These are phyloP conservation scores for Spea bombifrons DNA, from an alignment of 2,113 vertebrate genomes.

Conservation along the genomic window DNA sequence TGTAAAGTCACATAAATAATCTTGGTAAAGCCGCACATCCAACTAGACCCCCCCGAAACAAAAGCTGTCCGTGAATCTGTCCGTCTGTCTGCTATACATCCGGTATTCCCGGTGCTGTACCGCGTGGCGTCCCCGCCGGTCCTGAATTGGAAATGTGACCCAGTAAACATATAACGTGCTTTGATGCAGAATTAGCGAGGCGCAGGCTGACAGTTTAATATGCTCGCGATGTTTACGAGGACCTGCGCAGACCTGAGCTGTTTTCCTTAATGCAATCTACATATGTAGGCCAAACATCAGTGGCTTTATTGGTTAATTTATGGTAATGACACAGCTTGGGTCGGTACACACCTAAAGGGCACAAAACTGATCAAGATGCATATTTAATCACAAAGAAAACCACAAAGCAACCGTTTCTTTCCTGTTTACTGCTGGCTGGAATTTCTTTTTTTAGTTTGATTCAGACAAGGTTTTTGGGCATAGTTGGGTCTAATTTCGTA, in stretches of 20 bases:
- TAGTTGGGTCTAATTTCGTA: neutral
- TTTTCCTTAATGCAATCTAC: neutral
- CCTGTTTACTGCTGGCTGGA: neutral
- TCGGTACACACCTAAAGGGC: neutral
- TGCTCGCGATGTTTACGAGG: neutral
- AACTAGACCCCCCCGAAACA: too few species aligned
- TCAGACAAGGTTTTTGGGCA: neutral
- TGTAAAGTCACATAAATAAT: too few species aligned
- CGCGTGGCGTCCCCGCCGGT: neutral
- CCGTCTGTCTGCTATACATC: too few species aligned
- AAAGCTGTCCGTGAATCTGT: too few species aligned
- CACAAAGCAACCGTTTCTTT: neutral
- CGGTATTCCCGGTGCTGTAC: too few species aligned
- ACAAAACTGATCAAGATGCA: neutral
- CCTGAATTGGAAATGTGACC: neutral
- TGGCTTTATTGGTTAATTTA: conserved; percentile 3
- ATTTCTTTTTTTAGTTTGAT: neutral
- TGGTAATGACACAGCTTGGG: neutral
- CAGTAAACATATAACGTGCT: neutral
- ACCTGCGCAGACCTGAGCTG: neutral
- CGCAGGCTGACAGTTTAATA: neutral
- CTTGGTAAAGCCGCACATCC: too few species aligned
- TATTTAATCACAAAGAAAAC: neutral
- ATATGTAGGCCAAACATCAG: neutral
- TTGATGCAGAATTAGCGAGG: neutral